Percentiles rank a stretch among this genome's conserved stretches.
Evolutionary conservation across 1,140 invertebrate genomes (phyloP).

Genomic region (Zaprionus vittiger): DNA sequence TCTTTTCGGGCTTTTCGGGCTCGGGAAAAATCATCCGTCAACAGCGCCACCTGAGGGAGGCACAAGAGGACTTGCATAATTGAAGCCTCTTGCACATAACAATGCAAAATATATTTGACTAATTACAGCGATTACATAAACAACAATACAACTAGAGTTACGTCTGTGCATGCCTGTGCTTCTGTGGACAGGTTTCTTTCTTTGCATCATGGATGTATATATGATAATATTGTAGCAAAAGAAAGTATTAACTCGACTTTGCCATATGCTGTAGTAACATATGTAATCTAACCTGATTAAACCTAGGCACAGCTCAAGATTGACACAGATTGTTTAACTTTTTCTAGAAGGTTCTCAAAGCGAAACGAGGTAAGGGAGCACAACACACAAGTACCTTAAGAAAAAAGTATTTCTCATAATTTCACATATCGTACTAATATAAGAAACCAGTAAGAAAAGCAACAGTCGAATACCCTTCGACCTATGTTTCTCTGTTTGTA

Average conservation of each 20-base stretch:
- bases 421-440: too few species aligned
- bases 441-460: too few species aligned
- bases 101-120: constrained; percentile 39
- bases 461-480: too few species aligned
- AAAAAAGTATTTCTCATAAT: too few species aligned
- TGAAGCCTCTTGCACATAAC: constrained; percentile 48
- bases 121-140: constrained; percentile 60
- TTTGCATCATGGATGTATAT: not conserved
- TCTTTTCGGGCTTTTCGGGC: constrained; percentile 16
- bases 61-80: constrained; percentile 5
- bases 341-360: too few species aligned
- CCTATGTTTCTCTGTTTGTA: too few species aligned
- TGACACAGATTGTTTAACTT: too few species aligned
- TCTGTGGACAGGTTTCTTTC: not conserved
- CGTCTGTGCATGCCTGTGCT: not conserved
- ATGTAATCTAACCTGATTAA: too few species aligned
- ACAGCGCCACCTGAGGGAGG: not conserved
- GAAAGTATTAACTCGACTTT: not conserved
- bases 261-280: not conserved
- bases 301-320: too few species aligned
- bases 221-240: not conserved
- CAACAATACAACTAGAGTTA: constrained; percentile 36
- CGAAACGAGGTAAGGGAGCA: too few species aligned
- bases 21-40: constrained; percentile 1
- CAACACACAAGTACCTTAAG: too few species aligned